Evolutionary conservation across 2,888 invertebrate species (phyloP).

Genomic region (Adela reaumurella): DNA sequence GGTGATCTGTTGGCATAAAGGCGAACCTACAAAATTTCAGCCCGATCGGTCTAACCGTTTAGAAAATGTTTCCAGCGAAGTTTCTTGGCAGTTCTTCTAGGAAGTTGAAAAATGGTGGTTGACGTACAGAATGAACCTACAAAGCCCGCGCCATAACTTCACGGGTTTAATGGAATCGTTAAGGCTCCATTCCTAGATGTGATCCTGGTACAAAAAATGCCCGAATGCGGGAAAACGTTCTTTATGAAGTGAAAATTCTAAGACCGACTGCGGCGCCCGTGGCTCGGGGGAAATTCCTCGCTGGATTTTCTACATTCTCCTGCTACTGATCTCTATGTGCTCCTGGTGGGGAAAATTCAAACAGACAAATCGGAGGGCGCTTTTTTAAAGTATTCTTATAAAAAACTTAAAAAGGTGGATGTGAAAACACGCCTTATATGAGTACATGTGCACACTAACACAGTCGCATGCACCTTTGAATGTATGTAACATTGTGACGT

Average conservation of each 20-base stretch:
- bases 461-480: neutral
- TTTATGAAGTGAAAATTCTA: conserved; percentile 25
- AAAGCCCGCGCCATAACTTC: no score
- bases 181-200: conserved; percentile 17
- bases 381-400: conserved; percentile 36
- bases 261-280: conserved; percentile 9
- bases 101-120: no score
- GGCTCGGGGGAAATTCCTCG: conserved; percentile 15
- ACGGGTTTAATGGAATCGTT: no score
- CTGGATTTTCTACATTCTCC: conserved; percentile 31
- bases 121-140: no score
- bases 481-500: no score
- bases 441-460: neutral
- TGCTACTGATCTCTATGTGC: conserved; percentile 23
- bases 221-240: conserved; percentile 53
- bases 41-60: no score
- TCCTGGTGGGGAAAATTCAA: conserved; percentile 49
- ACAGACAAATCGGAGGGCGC: conserved; percentile 38
- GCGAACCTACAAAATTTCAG: no score
- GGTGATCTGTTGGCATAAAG: no score
- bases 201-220: conserved; percentile 44
- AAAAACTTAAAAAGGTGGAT: conserved; percentile 29
- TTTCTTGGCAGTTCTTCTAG: no score
- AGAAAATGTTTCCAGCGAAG: no score
- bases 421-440: conserved; percentile 15